A percentile compares a stretch with the other conserved stretches of the same genome.
Evolutionary conservation across 2,888 invertebrate species (phyloP).

Genomic region (Cryptus viduatorius): DNA sequence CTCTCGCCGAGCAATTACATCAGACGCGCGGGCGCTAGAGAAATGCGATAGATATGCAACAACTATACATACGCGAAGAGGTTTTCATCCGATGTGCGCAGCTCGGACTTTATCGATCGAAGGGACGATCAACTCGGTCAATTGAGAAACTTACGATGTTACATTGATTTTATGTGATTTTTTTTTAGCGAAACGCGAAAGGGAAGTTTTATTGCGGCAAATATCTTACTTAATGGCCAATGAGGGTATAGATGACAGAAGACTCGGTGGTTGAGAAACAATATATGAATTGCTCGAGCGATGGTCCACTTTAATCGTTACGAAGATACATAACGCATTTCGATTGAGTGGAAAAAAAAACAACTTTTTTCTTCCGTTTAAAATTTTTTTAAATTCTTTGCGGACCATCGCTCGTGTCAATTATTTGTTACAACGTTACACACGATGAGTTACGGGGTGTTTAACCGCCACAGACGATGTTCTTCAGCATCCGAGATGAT

Average conservation of each 20-base stretch:
- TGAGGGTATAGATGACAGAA: too few relatives aligned
- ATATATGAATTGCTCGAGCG: neutral
- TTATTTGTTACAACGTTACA: neutral
- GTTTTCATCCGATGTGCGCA: neutral
- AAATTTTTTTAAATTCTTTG: neutral
- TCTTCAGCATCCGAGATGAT: constrained; percentile 19
- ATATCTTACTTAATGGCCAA: neutral
- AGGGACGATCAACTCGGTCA: constrained; percentile 4
- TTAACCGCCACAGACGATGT: constrained; percentile 3
- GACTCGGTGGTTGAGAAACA: too few relatives aligned
- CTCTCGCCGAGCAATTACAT: constrained; percentile 62
- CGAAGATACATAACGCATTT: neutral
- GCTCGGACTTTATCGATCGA: neutral
- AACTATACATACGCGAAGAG: neutral
- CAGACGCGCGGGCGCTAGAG: constrained; percentile 47
- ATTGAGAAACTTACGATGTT: neutral
- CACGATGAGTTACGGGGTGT: neutral
- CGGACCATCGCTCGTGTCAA: neutral
- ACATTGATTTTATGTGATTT: neutral
- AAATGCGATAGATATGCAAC: constrained; percentile 52
- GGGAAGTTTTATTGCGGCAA: neutral
- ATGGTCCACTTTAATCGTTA: neutral
- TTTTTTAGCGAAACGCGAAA: neutral
- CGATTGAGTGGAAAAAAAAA: neutral
- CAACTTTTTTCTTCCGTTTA: neutral